Conservation (phyloP, 2,113 vertebrate genomes). For the Pelodiscus sinensis region DNA sequence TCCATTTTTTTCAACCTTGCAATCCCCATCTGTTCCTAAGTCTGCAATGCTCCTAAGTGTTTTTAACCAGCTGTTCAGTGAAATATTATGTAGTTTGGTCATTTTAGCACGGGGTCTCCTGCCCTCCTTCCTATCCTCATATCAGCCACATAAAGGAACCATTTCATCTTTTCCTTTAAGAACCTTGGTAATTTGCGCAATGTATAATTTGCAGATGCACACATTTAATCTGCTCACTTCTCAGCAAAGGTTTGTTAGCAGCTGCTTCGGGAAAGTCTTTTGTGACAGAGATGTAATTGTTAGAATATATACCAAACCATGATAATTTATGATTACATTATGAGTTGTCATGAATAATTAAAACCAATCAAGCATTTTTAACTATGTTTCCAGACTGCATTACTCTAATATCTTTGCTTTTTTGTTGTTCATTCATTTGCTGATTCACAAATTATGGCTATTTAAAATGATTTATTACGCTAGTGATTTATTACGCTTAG, state of each 20-base stretch:
- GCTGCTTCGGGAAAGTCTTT: neutral
- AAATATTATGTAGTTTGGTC: neutral
- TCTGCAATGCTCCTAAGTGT: accelerated
- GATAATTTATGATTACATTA: neutral
- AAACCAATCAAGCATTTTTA: neutral
- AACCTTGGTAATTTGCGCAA: neutral
- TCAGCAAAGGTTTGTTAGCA: neutral
- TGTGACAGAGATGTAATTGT: neutral
- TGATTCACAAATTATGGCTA: neutral
- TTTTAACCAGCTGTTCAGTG: neutral
- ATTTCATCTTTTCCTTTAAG: neutral
- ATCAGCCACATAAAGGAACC: neutral
- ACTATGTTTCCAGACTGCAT: neutral
- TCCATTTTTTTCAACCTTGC: neutral
- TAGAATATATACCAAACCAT: neutral
- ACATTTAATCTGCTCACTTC: neutral
- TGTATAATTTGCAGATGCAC: neutral
- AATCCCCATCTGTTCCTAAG: neutral
- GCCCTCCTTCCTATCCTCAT: neutral
- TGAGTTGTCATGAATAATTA: neutral
- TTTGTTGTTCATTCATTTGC: neutral
- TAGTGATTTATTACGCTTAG: neutral
- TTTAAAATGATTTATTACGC: neutral
- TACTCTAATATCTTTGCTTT: neutral
- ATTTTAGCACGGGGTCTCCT: neutral